Conservation (phyloP, 2,888 invertebrate species). For the Ophion ellenae region DNA sequence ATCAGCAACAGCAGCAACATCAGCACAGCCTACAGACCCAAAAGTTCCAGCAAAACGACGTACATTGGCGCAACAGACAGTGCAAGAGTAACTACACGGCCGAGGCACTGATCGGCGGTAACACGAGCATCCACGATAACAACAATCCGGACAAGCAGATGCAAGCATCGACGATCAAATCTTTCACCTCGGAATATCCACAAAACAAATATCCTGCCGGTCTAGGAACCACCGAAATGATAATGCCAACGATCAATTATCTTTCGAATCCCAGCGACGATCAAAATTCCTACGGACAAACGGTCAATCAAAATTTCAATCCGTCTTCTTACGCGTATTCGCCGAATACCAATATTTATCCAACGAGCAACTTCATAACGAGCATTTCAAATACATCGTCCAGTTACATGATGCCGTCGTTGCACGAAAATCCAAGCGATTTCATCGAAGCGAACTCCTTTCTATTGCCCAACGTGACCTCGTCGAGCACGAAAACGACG, state of each 20-base stretch:
- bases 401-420: slow-evolving; percentile 80
- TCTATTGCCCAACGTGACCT: slow-evolving; percentile 77
- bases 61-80: slow-evolving; percentile 81
- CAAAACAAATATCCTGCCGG: slow-evolving; percentile 80
- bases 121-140: slow-evolving; percentile 75
- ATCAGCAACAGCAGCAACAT: slow-evolving; percentile 71
- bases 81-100: slow-evolving; percentile 83
- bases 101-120: slow-evolving; percentile 81
- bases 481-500: slow-evolving; percentile 71
- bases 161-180: slow-evolving; percentile 75
- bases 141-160: slow-evolving; percentile 78
- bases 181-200: slow-evolving; percentile 77
- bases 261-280: slow-evolving; percentile 80
- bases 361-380: slow-evolving; percentile 80
- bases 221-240: slow-evolving; percentile 74
- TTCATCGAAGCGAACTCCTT: slow-evolving; percentile 81
- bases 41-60: slow-evolving; percentile 79
- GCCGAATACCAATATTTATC: slow-evolving; percentile 81
- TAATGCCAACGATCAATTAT: slow-evolving; percentile 80
- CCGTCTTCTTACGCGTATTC: slow-evolving; percentile 79
- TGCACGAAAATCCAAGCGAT: slow-evolving; percentile 80
- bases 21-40: slow-evolving; percentile 73
- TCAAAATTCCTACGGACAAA: slow-evolving; percentile 79
- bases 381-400: slow-evolving; percentile 81
- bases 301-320: slow-evolving; percentile 82